Conservation (phyloP, 2,113 vertebrate species). For the Puntigrus tetrazona region DNA sequence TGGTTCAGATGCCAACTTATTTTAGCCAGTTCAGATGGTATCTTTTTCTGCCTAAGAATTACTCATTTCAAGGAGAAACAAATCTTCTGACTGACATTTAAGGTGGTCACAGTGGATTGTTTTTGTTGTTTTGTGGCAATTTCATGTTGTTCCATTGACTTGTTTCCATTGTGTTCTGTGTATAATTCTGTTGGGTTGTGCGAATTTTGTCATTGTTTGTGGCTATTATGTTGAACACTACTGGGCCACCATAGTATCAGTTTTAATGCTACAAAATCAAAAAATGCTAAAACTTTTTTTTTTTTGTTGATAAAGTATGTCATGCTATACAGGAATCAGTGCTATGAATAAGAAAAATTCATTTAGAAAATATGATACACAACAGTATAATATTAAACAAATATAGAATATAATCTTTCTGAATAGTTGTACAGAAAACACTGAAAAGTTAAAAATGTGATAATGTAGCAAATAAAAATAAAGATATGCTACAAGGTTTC, state of each 20-base stretch:
- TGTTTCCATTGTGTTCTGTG: too few relatives aligned
- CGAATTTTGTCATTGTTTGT: too few relatives aligned
- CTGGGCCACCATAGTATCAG: too few relatives aligned
- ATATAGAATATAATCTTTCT: neutral
- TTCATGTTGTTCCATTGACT: too few relatives aligned
- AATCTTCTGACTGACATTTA: neutral
- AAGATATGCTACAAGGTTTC: neutral
- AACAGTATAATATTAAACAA: neutral
- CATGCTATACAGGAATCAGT: neutral
- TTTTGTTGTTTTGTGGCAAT: too few relatives aligned
- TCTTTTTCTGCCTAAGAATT: neutral
- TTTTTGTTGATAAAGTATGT: neutral
- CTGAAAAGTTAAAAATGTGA: neutral
- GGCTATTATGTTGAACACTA: too few relatives aligned
- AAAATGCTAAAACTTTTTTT: too few relatives aligned
- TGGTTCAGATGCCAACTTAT: neutral
- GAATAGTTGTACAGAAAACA: neutral
- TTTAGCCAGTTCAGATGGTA: neutral
- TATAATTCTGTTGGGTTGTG: too few relatives aligned
- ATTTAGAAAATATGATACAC: neutral
- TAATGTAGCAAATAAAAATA: neutral
- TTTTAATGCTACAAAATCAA: too few relatives aligned
- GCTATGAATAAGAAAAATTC: neutral
- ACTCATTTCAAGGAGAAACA: neutral
- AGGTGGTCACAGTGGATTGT: neutral